These are phyloP conservation scores for Phortica okadai DNA, from an alignment of 2,888 invertebrate genomes.

Conservation along the genomic window DNA sequence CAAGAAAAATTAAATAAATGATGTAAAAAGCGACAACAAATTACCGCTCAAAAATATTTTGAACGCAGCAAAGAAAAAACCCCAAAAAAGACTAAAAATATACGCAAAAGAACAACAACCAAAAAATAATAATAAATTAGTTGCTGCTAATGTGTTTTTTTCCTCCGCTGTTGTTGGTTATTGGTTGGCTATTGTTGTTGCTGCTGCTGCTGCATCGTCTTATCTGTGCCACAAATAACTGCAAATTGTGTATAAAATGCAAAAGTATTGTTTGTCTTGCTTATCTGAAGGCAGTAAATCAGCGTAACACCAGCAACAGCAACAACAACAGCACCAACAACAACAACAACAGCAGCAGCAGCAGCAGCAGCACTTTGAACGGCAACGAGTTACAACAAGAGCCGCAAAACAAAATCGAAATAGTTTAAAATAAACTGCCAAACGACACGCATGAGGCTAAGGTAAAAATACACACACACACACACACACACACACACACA, in stretches of 20 bases:
- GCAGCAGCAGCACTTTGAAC: conserved; percentile 27
- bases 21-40: conserved; percentile 12
- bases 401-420: conserved; percentile 37
- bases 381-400: conserved; percentile 38
- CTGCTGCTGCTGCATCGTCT: conserved; percentile 32
- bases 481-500: background rate
- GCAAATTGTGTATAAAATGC: conserved; percentile 64
- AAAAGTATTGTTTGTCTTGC: conserved; percentile 62
- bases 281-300: conserved; percentile 64
- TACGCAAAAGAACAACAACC: background rate
- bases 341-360: conserved; percentile 34
- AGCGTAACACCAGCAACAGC: conserved; percentile 57
- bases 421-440: conserved; percentile 61
- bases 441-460: conserved; percentile 69
- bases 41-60: background rate
- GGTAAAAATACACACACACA: conserved; percentile 61
- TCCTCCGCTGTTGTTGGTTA: too few relatives aligned
- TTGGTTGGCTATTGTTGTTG: background rate
- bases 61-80: conserved; percentile 27
- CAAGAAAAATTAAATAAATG: conserved; percentile 30
- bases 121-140: conserved; percentile 5
- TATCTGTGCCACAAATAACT: conserved; percentile 66
- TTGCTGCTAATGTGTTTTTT: conserved; percentile 12
- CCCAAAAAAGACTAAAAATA: background rate
- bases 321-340: conserved; percentile 33